These are phyloP conservation scores for Eustalomyia histrio DNA, from an alignment of 2,888 invertebrate species.

Conservation along the genomic window DNA sequence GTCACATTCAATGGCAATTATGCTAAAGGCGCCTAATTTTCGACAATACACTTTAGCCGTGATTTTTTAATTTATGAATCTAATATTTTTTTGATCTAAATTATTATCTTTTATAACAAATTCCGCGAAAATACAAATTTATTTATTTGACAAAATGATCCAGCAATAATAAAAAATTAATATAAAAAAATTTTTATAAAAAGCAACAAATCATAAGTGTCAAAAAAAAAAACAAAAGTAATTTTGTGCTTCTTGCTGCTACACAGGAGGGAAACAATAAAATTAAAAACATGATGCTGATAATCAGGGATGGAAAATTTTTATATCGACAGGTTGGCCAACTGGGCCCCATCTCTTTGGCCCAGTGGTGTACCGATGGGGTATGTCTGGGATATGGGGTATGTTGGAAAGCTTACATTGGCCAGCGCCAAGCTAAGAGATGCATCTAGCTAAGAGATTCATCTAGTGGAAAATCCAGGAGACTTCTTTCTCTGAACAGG, in stretches of 20 bases:
- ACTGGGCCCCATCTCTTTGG: no score
- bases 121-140: constrained; percentile 18
- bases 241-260: neutral
- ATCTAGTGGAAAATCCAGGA: no score
- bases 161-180: constrained; percentile 26
- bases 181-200: neutral
- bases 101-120: constrained; percentile 43
- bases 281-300: neutral
- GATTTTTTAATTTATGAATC: constrained; percentile 23
- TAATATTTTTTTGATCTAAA: constrained; percentile 24
- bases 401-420: no score
- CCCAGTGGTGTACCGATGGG: no score
- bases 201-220: constrained; percentile 36
- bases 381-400: no score
- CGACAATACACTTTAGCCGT: no score
- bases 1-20: no score
- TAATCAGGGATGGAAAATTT: neutral
- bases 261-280: neutral
- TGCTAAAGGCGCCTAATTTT: no score
- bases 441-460: no score
- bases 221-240: constrained; percentile 11
- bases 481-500: no score
- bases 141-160: constrained; percentile 32
- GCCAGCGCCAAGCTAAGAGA: no score
- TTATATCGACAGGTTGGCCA: no score